Percentiles rank a stretch among this genome's conserved stretches.
Conservation (phyloP, 2,888 invertebrate species). For the Linyphia triangularis region DNA sequence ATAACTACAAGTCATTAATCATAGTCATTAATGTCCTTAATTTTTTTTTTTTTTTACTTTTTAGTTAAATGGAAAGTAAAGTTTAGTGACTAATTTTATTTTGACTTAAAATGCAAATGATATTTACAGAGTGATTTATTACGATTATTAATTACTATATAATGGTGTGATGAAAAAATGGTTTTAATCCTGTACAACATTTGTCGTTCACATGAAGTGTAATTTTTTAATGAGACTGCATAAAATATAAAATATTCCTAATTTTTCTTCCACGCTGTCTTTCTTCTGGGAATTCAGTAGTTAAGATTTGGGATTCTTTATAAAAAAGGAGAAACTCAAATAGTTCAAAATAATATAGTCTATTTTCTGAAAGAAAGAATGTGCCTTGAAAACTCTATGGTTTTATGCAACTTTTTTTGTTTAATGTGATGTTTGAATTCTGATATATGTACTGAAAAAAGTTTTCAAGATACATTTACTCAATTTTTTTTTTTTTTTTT, state of each 20-base stretch:
- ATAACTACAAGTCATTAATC: too few species aligned
- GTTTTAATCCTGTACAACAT: too few species aligned
- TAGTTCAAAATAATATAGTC: constrained; percentile 7
- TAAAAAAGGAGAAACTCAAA: not conserved
- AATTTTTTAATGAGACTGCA: not conserved
- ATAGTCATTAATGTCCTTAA: too few species aligned
- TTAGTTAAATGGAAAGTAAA: too few species aligned
- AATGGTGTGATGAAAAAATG: too few species aligned
- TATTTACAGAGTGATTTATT: too few species aligned
- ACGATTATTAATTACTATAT: too few species aligned
- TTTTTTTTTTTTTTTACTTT: too few species aligned
- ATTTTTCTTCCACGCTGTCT: not conserved
- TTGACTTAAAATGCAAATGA: too few species aligned
- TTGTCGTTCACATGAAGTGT: too few species aligned
- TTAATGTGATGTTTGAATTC: not conserved
- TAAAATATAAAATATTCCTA: not conserved
- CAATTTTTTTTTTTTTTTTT: not conserved
- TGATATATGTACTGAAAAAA: not conserved
- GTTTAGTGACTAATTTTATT: too few species aligned
- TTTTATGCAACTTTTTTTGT: constrained; percentile 12
- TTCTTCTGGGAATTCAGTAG: too few species aligned
- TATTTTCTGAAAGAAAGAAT: constrained; percentile 42
- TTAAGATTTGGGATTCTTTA: not conserved
- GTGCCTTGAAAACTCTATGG: constrained; percentile 38
- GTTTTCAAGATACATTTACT: not conserved